phyloP scores from a whole-genome alignment of 2,113 vertebrate species.

The Rhinolophus ferrumequinum region DNA sequence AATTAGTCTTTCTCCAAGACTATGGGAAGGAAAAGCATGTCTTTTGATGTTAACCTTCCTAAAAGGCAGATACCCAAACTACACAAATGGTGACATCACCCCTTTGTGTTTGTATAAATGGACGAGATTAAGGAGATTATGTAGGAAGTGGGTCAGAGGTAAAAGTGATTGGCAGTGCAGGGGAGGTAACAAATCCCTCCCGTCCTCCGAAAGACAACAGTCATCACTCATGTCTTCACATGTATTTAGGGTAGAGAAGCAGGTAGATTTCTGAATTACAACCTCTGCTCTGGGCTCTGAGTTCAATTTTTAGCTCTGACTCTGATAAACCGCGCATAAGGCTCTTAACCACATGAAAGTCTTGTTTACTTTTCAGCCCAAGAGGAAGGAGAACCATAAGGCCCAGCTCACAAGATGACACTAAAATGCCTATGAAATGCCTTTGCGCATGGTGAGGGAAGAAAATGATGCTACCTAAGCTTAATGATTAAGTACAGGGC shows the following conservation, averaged over 20 bases:
- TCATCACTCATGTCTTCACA: background rate
- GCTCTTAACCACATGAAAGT: background rate
- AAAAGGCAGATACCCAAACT: slow-evolving; percentile 34
- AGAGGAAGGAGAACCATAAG: background rate
- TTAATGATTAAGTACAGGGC: background rate
- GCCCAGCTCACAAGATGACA: background rate
- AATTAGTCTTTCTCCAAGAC: slow-evolving; percentile 37
- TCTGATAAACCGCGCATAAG: background rate
- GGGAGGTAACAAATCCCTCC: background rate
- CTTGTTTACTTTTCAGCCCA: background rate
- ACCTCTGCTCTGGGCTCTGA: background rate
- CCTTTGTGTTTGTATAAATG: slow-evolving; percentile 59
- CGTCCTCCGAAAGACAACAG: background rate
- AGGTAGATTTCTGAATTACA: background rate
- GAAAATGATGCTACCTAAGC: background rate
- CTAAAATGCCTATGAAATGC: background rate
- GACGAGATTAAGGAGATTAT: slow-evolving; percentile 66
- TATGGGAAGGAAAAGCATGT: background rate
- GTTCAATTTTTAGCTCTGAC: background rate
- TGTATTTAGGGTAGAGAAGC: background rate
- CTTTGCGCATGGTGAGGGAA: background rate
- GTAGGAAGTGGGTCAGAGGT: slow-evolving; percentile 56
- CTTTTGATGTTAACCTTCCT: slow-evolving; percentile 69
- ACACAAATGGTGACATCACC: slow-evolving; percentile 38
- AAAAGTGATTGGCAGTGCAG: background rate